Percentiles rank a stretch among this genome's conserved stretches.
phyloP scores from a whole-genome alignment of 1,140 invertebrate species.

The Trigoniulus corallinus region DNA sequence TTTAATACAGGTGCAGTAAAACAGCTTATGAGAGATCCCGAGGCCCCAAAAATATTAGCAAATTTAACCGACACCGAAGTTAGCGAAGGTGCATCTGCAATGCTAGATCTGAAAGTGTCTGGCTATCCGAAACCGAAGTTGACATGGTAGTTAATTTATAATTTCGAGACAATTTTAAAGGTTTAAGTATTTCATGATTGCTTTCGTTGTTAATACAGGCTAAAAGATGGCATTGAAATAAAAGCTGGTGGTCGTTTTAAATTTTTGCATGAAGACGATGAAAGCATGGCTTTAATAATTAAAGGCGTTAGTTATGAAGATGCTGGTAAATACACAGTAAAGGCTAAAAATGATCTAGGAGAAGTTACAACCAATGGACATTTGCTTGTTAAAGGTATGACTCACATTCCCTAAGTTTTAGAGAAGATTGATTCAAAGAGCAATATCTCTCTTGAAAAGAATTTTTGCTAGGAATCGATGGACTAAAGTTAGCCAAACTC shows the following conservation, averaged over 20 bases:
- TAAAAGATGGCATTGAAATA: conserved; percentile 65
- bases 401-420: too few species aligned
- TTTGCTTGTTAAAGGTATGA: conserved; percentile 55
- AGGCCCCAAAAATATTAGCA: conserved; percentile 49
- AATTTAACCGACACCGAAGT: conserved; percentile 54
- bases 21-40: conserved; percentile 59
- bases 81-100: conserved; percentile 72
- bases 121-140: conserved; percentile 88
- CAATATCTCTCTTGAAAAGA: too few species aligned
- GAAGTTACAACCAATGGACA: conserved; percentile 55
- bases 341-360: conserved; percentile 75
- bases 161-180: too few species aligned
- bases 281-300: conserved; percentile 72
- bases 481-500: too few species aligned
- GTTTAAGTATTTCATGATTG: background rate
- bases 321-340: conserved; percentile 65
- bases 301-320: conserved; percentile 69
- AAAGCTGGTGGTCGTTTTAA: conserved; percentile 62
- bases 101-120: conserved; percentile 79
- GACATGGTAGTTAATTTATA: conserved; percentile 39
- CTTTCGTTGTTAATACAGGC: conserved; percentile 25
- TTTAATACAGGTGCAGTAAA: conserved; percentile 46
- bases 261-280: conserved; percentile 82
- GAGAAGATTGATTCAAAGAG: too few species aligned
- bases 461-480: too few species aligned